These are phyloP conservation scores for Sinella curviseta DNA, from an alignment of 1,140 invertebrate genomes.

Conservation along the genomic window DNA sequence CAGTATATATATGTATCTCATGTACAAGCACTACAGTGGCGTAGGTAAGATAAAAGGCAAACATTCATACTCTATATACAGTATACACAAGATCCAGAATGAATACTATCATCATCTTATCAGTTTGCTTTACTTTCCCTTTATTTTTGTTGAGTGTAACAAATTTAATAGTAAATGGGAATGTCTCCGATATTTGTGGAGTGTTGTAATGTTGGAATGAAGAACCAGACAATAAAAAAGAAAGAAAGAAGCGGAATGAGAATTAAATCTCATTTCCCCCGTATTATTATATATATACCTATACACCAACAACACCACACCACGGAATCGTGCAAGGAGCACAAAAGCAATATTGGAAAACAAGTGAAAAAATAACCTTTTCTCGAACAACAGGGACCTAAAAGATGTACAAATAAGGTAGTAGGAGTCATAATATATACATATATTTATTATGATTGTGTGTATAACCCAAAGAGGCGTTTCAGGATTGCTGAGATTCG, in stretches of 20 bases:
- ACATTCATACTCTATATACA: no score
- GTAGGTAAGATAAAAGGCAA: no score
- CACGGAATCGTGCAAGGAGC: not conserved
- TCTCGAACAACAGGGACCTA: no score
- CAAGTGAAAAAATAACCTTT: no score
- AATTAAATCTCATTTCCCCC: constrained; percentile 18
- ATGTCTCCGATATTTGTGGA: not conserved
- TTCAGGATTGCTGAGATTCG: no score
- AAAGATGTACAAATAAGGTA: no score
- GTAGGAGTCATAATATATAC: no score
- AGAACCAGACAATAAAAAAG: not conserved
- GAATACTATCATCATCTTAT: not conserved
- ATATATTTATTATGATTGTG: no score
- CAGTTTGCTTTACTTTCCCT: not conserved
- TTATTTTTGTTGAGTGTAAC: constrained; percentile 22
- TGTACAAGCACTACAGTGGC: no score
- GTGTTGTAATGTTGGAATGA: not conserved
- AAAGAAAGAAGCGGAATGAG: not conserved
- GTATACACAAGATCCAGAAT: not conserved
- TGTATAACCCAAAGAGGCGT: no score
- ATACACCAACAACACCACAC: not conserved
- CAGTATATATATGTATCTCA: not conserved
- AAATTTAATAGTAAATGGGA: constrained; percentile 21
- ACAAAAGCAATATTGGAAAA: no score
- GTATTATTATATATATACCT: no score